A percentile compares a stretch with the other conserved stretches of the same genome.
Evolutionary conservation across 2,113 vertebrate genomes (phyloP).

Genomic region (Boleophthalmus pectinirostris): DNA sequence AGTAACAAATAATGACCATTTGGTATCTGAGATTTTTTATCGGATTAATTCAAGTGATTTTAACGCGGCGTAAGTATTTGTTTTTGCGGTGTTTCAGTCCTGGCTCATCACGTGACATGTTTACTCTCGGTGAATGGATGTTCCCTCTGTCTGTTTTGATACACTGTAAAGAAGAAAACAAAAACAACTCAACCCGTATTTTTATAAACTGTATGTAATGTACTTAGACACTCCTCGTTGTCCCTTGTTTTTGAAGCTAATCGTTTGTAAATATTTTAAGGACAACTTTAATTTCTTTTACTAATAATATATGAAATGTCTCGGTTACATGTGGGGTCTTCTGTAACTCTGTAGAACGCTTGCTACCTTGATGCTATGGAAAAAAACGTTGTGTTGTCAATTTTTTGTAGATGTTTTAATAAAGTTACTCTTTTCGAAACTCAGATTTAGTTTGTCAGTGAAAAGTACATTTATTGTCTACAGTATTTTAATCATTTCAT

Average conservation of each 20-base stretch:
- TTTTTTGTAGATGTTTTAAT: constrained; percentile 83
- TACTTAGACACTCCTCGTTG: constrained; percentile 53
- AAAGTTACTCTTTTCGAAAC: constrained; percentile 75
- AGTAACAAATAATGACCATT: no score
- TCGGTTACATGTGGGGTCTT: constrained; percentile 66
- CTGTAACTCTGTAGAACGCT: constrained; percentile 72
- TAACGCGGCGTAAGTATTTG: background rate
- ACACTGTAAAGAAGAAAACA: constrained; percentile 64
- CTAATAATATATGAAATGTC: constrained; percentile 74
- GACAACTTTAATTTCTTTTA: constrained; percentile 73
- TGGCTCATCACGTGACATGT: constrained; percentile 33
- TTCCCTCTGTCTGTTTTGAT: constrained; percentile 63
- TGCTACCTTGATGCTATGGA: constrained; percentile 68
- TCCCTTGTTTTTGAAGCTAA: constrained; percentile 59
- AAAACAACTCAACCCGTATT: constrained; percentile 68
- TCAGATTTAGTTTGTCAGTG: background rate
- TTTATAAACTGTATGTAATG: constrained; percentile 63
- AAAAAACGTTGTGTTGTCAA: constrained; percentile 69
- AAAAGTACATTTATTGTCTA: background rate
- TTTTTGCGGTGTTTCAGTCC: constrained; percentile 26
- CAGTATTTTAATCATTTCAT: background rate
- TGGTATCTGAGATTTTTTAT: no score
- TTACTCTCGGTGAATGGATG: constrained; percentile 58
- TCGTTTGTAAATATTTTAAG: constrained; percentile 77
- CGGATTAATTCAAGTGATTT: background rate